phyloP scores from a whole-genome alignment of 37 sponge, comb jelly and placozoan genomes.

The Hexactinellida sp. region DNA sequence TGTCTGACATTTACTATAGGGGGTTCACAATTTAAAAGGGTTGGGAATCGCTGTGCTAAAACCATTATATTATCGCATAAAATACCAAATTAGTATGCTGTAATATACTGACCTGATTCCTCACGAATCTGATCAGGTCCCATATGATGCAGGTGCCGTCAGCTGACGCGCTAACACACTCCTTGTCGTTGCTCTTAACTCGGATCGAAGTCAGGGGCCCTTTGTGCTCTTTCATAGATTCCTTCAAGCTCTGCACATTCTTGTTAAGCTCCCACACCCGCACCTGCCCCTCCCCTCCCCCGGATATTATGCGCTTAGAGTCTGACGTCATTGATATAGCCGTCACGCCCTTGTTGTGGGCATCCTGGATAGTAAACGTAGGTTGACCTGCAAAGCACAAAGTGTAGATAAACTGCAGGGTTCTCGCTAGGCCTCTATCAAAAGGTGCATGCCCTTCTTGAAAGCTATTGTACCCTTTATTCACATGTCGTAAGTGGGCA shows the following conservation, averaged over 20 bases:
- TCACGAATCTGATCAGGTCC: constrained; percentile 69
- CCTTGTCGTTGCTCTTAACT: constrained; percentile 20
- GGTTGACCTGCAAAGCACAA: neutral
- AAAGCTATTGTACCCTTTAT: too few species aligned
- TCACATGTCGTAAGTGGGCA: too few species aligned
- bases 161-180: constrained; percentile 82
- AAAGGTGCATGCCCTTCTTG: too few species aligned
- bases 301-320: constrained; percentile 61
- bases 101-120: neutral
- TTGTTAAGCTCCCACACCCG: constrained; percentile 75
- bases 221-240: constrained; percentile 93
- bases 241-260: constrained; percentile 46
- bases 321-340: constrained; percentile 68
- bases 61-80: too few species aligned
- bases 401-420: too few species aligned
- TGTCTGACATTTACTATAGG: too few species aligned
- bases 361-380: constrained; percentile 89
- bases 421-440: too few species aligned
- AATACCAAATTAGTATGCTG: too few species aligned
- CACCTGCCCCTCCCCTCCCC: constrained; percentile 98
- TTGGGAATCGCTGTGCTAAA: too few species aligned
- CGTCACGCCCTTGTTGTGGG: constrained; percentile 95
- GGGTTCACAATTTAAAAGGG: too few species aligned
- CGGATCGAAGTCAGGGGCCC: constrained; percentile 27
- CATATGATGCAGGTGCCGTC: constrained; percentile 96